Base-by-base conservation (phyloP, 2,888 invertebrate genomes). In the Cheilosia variabilis region DNA sequence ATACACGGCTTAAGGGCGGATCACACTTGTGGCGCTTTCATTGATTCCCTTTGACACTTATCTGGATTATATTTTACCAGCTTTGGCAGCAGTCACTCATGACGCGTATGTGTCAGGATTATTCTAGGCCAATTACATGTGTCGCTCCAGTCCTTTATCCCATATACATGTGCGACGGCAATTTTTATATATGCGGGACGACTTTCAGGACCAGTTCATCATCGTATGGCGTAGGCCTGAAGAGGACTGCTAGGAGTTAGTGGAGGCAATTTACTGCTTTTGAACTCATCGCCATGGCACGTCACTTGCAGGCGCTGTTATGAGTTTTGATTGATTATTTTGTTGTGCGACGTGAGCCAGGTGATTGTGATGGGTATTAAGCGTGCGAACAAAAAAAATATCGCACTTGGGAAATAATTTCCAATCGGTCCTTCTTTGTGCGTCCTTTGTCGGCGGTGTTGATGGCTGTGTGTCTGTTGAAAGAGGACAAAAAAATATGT, bases 31-130 rank as follows among this genome's bases (percentile, higher is more conserved):
- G 62, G 34, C 34, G 75, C 65, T 76, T 71, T 80, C 79, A 84
- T 37, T 80, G 75, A 84, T 80, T 84, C 80, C 65, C 58, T 84
- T 80, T 84, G 84, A 84, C 65, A 66, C 69, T 80, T 71, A 80
- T 71, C 69, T 60, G 71, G 80, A 80, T 84, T 66, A 84, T 60
- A 24, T 62, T 82, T 27, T 24, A 62, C 58, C 53, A 58, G 73
- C 52, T 78, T 73, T 69, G 78, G 47, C 17, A 19, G 47, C 77
- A 66, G 66, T 58, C 77, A 47, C 72, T 83, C 69, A 75, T 83
- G 62, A 19, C 37, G 50, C 15, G 43, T 69, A 19, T 68, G 57
- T 68, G 71, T 34, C 27, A 15, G 69, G 53, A 79, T 79, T 79
- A 84, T 53, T 75, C 55, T 50, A 75, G 68, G 68, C 79, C 69